phyloP scores from a whole-genome alignment of 2,113 vertebrate species.

The Turdus rufiventris region DNA sequence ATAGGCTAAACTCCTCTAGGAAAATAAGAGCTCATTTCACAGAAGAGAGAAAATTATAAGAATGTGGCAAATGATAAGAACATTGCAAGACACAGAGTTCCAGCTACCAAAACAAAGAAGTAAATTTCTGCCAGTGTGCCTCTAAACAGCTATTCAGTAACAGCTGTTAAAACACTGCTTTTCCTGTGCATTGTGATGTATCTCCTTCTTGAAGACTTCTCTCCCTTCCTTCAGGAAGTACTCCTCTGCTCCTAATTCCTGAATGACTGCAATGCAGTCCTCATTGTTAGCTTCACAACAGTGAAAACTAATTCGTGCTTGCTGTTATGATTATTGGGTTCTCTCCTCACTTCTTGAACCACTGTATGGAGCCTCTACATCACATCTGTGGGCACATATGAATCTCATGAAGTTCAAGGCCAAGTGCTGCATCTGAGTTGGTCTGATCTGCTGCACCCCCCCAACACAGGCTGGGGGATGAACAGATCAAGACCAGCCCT shows the following conservation, averaged over 20 bases:
- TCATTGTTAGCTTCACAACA: accelerated
- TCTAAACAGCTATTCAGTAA: not conserved
- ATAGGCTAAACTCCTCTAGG: not conserved
- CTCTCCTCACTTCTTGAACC: not conserved
- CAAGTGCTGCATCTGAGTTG: accelerated
- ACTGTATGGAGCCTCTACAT: not conserved
- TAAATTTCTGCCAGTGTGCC: not conserved
- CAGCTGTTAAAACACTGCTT: not conserved
- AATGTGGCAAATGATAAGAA: not conserved
- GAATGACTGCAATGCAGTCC: not conserved
- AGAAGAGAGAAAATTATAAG: not conserved
- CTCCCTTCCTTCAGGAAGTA: not conserved
- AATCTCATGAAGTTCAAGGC: not conserved
- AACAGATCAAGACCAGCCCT: not conserved
- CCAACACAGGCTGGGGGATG: not conserved
- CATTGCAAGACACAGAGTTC: not conserved
- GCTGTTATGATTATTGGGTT: accelerated
- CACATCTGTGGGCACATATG: accelerated
- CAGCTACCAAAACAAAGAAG: not conserved
- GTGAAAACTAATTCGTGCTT: not conserved
- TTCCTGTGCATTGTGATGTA: not conserved
- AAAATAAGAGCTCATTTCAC: not conserved
- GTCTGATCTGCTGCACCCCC: too few relatives aligned
- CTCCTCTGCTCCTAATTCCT: not conserved
- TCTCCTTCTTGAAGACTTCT: not conserved